Evolutionary conservation across 2,888 invertebrate genomes (phyloP).

Genomic region (Cephus spinipes): DNA sequence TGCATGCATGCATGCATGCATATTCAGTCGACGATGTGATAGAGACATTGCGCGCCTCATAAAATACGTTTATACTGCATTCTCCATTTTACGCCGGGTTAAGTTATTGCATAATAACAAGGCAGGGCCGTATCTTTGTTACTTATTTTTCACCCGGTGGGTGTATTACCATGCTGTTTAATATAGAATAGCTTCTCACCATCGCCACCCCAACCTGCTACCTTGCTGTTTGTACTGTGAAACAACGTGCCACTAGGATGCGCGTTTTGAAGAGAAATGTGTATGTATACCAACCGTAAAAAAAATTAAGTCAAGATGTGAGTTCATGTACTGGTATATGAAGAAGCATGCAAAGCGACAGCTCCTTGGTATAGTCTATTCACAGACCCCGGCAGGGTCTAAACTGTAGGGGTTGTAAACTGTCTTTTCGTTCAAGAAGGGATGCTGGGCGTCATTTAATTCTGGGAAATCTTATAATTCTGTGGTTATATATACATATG

Average conservation of each 20-base stretch:
- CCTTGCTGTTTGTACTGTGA: background rate
- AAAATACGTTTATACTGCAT: slow-evolving; percentile 56
- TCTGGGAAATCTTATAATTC: background rate
- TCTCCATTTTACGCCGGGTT: slow-evolving; percentile 40
- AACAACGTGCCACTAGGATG: background rate
- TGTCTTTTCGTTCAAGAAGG: background rate
- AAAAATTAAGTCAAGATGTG: slow-evolving; percentile 32
- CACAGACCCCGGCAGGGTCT: background rate
- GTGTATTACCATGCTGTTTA: slow-evolving; percentile 62
- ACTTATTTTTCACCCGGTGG: slow-evolving; percentile 53
- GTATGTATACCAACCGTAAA: slow-evolving; percentile 26
- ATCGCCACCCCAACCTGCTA: background rate
- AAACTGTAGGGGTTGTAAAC: background rate
- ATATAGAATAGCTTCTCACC: slow-evolving; percentile 51
- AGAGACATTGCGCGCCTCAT: slow-evolving; percentile 59
- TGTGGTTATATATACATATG: background rate
- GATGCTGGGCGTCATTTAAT: background rate
- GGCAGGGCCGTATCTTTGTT: slow-evolving; percentile 53
- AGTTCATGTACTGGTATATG: slow-evolving; percentile 42
- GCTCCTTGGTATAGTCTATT: background rate
- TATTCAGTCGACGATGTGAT: slow-evolving; percentile 57
- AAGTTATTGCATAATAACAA: slow-evolving; percentile 63
- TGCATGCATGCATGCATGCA: slow-evolving; percentile 53
- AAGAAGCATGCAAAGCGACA: slow-evolving; percentile 26
- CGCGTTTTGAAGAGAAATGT: background rate